A percentile compares a stretch with the other conserved stretches of the same genome.
These are phyloP conservation scores for Metopia argyrocephala DNA, from an alignment of 2,888 invertebrate species.

Conservation along the genomic window DNA sequence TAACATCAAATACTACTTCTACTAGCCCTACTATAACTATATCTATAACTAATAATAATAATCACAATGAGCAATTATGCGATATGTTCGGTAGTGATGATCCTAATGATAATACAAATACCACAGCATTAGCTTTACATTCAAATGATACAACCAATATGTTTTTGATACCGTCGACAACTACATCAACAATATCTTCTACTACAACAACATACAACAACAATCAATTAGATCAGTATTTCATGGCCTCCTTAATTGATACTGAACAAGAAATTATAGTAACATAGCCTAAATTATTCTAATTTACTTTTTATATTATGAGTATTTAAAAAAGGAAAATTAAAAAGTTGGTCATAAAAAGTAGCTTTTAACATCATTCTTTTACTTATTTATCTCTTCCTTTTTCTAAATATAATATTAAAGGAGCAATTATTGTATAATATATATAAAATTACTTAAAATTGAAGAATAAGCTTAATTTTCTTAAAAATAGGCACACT, in stretches of 20 bases:
- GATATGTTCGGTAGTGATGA: constrained; percentile 38
- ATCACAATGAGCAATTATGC: constrained; percentile 25
- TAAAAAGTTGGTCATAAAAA: background rate
- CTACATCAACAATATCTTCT: background rate
- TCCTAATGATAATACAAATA: constrained; percentile 35
- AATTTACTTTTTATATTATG: background rate
- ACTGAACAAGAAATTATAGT: constrained; percentile 66
- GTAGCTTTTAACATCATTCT: background rate
- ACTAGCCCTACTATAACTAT: background rate
- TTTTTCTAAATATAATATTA: background rate
- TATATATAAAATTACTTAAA: no score
- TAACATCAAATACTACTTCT: constrained; percentile 21
- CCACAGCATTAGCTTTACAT: constrained; percentile 31
- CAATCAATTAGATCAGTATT: constrained; percentile 61
- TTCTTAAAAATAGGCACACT: no score
- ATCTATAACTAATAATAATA: background rate
- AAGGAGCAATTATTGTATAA: background rate
- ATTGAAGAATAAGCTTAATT: no score
- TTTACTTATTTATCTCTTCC: background rate
- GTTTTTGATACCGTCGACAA: constrained; percentile 40
- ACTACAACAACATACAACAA: constrained; percentile 35
- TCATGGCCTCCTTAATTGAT: constrained; percentile 65
- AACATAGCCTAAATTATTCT: constrained; percentile 56
- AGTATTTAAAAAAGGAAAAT: background rate
- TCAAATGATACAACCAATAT: constrained; percentile 37